These are phyloP conservation scores for Ianthella basta DNA, from an alignment of 37 sponge, comb jelly and placozoan genomes.

Conservation along the genomic window DNA sequence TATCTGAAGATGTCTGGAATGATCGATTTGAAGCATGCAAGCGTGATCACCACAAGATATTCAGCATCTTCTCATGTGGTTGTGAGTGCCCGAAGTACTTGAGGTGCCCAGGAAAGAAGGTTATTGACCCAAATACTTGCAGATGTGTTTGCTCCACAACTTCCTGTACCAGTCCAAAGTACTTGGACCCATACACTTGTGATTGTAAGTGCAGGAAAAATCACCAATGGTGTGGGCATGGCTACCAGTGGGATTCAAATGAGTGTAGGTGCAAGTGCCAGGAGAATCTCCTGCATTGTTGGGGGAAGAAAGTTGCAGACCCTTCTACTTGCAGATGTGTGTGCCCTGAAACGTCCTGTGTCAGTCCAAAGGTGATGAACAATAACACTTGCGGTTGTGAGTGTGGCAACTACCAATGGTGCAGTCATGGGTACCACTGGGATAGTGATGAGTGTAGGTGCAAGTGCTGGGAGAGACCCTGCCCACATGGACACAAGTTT, in stretches of 20 bases:
- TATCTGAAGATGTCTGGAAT: not conserved
- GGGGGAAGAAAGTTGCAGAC: not conserved
- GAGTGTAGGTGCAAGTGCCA: no score
- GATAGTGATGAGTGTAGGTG: not conserved
- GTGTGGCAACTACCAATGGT: not conserved
- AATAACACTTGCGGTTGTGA: not conserved
- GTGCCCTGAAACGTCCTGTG: not conserved
- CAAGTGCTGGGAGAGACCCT: not conserved
- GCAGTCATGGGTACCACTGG: not conserved
- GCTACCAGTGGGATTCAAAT: no score
- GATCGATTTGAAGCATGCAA: not conserved
- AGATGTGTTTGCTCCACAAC: not conserved
- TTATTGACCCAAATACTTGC: slow-evolving; percentile 3
- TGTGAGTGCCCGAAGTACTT: not conserved
- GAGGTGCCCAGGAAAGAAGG: not conserved
- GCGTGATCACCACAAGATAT: not conserved
- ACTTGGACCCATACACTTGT: not conserved
- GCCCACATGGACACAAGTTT: not conserved
- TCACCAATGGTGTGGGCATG: no score
- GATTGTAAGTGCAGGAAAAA: not conserved
- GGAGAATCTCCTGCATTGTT: no score
- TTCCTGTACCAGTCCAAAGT: not conserved
- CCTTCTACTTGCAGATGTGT: not conserved
- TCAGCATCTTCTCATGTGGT: not conserved
- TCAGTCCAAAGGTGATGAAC: not conserved